phyloP scores from a whole-genome alignment of 2,888 invertebrate species.

The Trimorus sp. region DNA sequence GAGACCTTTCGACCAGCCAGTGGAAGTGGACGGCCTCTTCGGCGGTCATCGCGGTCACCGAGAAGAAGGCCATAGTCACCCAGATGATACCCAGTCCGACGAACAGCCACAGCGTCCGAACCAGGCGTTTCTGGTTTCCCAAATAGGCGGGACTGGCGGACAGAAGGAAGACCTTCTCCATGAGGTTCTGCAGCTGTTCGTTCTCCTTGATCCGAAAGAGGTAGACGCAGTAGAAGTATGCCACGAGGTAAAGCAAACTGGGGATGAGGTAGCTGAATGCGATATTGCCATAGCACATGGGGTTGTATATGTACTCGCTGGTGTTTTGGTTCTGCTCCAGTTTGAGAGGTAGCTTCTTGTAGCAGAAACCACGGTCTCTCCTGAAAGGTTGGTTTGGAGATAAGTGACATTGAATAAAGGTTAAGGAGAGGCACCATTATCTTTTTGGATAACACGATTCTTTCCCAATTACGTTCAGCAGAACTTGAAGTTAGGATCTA shows the following conservation, averaged over 20 bases:
- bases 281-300: slow-evolving; percentile 87
- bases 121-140: slow-evolving; percentile 87
- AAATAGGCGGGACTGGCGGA: slow-evolving; percentile 86
- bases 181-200: slow-evolving; percentile 91
- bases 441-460: no score
- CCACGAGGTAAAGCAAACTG: slow-evolving; percentile 87
- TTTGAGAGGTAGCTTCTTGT: slow-evolving; percentile 80
- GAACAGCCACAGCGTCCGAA: slow-evolving; percentile 88
- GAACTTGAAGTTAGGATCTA: no score
- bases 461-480: no score
- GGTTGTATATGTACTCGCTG: slow-evolving; percentile 83
- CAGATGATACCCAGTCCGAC: slow-evolving; percentile 87
- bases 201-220: slow-evolving; percentile 90
- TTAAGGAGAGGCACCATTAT: no score
- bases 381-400: slow-evolving; percentile 78
- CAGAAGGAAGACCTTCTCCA: slow-evolving; percentile 90
- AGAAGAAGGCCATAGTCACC: slow-evolving; percentile 87
- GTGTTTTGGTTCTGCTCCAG: slow-evolving; percentile 64
- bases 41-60: slow-evolving; percentile 86
- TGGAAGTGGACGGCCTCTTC: slow-evolving; percentile 85
- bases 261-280: slow-evolving; percentile 89
- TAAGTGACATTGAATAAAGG: background rate
- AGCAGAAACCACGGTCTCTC: slow-evolving; percentile 88
- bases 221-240: slow-evolving; percentile 88
- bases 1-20: slow-evolving; percentile 85